A percentile compares a stretch with the other conserved stretches of the same genome.
Evolutionary conservation across 2,113 vertebrate species (phyloP).

Genomic region (Stegastes partitus): DNA sequence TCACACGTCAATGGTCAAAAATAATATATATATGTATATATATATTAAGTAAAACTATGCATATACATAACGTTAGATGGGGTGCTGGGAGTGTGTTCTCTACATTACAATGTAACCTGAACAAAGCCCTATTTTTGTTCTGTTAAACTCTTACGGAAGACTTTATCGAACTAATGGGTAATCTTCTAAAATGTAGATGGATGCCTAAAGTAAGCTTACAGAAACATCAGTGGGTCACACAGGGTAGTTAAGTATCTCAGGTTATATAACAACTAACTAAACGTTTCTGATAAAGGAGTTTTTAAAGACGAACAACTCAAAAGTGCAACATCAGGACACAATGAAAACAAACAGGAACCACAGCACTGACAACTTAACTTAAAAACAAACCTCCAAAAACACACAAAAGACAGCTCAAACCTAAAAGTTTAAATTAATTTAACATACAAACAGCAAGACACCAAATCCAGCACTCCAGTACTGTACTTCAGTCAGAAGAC

Average conservation of each 20-base stretch:
- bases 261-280: constrained; percentile 45
- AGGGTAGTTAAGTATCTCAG: constrained; percentile 8
- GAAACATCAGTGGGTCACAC: constrained; percentile 27
- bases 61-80: constrained; percentile 32
- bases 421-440: constrained; percentile 46
- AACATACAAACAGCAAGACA: constrained; percentile 46
- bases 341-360: constrained; percentile 42
- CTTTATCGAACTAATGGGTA: constrained; percentile 42
- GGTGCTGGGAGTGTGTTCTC: constrained; percentile 36
- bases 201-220: constrained; percentile 19
- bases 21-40: constrained; percentile 31
- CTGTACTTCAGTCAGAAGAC: constrained; percentile 52
- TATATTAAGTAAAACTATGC: constrained; percentile 61
- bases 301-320: constrained; percentile 47
- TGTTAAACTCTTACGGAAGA: constrained; percentile 48
- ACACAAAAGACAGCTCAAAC: constrained; percentile 23
- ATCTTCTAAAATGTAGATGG: constrained; percentile 32
- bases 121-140: constrained; percentile 38
- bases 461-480: constrained; percentile 45
- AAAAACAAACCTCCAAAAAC: constrained; percentile 35
- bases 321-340: constrained; percentile 71
- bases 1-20: constrained; percentile 53
- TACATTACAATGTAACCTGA: constrained; percentile 44
- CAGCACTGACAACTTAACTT: constrained; percentile 55
- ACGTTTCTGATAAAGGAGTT: constrained; percentile 23